These are phyloP conservation scores for Zhengitettix transpicula DNA, from an alignment of 2,888 invertebrate species.

Conservation along the genomic window DNA sequence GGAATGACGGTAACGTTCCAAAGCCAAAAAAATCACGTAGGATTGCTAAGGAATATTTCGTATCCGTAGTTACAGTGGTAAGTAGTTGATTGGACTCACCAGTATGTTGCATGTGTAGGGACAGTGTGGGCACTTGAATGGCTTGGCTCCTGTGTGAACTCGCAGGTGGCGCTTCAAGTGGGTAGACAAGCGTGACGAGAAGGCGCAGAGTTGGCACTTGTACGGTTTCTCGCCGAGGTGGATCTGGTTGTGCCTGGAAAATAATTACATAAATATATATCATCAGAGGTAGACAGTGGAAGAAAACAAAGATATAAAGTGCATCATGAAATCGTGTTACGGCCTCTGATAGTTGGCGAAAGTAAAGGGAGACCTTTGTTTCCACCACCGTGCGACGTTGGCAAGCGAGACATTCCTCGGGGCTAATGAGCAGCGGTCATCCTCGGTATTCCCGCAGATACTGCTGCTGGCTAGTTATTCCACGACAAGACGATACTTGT, in stretches of 20 bases:
- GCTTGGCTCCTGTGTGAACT: conserved; percentile 65
- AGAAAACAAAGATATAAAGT: background rate
- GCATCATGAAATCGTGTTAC: background rate
- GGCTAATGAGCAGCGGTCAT: too few relatives aligned
- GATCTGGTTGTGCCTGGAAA: conserved; percentile 39
- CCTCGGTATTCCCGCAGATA: too few relatives aligned
- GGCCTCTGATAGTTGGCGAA: background rate
- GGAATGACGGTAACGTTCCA: too few relatives aligned
- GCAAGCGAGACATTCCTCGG: too few relatives aligned
- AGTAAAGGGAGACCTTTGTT: too few relatives aligned
- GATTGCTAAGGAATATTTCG: too few relatives aligned
- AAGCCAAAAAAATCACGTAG: too few relatives aligned
- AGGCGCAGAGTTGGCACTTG: conserved; percentile 41
- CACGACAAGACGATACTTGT: too few relatives aligned
- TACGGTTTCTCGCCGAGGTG: conserved; percentile 30
- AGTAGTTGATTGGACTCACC: conserved; percentile 37
- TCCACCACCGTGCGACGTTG: too few relatives aligned
- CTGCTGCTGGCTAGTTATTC: too few relatives aligned
- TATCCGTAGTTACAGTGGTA: background rate
- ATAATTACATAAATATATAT: conserved; percentile 15
- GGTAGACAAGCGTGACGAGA: conserved; percentile 44
- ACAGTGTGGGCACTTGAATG: conserved; percentile 76
- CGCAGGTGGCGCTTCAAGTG: conserved; percentile 65
- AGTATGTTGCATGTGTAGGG: conserved; percentile 57
- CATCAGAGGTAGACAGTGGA: background rate